Conservation (phyloP, 2,888 invertebrate species). For the Ypsolopha scabrella region DNA sequence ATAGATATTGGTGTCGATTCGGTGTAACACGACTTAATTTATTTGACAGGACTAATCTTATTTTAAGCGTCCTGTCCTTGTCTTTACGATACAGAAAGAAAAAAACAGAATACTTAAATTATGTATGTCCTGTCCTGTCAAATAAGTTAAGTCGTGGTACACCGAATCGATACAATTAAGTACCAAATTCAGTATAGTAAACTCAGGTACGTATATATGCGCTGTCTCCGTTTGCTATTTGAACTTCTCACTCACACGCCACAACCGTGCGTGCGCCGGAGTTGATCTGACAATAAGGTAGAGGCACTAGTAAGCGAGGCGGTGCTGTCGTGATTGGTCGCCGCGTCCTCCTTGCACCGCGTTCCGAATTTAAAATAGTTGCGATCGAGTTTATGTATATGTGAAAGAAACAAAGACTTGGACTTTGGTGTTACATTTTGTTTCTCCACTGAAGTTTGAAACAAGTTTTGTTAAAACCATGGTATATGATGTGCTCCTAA, state of each 20-base stretch:
- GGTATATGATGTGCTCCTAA: not conserved
- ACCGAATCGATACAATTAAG: too few relatives aligned
- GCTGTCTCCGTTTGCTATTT: conserved; percentile 28
- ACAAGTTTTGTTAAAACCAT: conserved; percentile 10
- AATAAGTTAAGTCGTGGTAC: too few relatives aligned
- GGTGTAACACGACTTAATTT: too few relatives aligned
- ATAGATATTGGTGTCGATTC: too few relatives aligned
- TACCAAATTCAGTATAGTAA: too few relatives aligned
- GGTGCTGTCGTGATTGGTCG: conserved; percentile 57
- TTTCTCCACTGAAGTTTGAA: conserved; percentile 9
- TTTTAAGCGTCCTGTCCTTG: too few relatives aligned
- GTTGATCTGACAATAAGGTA: conserved; percentile 34
- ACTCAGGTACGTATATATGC: conserved; percentile 45
- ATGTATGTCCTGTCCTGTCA: too few relatives aligned
- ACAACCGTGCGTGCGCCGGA: conserved; percentile 51
- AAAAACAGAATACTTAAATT: too few relatives aligned
- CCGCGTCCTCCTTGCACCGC: conserved; percentile 26
- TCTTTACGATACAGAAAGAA: too few relatives aligned
- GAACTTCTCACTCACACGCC: conserved; percentile 36
- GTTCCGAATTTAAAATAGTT: conserved; percentile 46
- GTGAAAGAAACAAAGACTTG: conserved; percentile 36
- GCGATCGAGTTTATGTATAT: conserved; percentile 33
- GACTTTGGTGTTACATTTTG: conserved; percentile 29
- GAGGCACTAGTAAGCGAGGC: conserved; percentile 56
- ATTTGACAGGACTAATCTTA: too few relatives aligned